A percentile compares a stretch with the other conserved stretches of the same genome.
These are phyloP conservation scores for Stegophylla sp. DNA, from an alignment of 2,888 invertebrate species.

Conservation along the genomic window DNA sequence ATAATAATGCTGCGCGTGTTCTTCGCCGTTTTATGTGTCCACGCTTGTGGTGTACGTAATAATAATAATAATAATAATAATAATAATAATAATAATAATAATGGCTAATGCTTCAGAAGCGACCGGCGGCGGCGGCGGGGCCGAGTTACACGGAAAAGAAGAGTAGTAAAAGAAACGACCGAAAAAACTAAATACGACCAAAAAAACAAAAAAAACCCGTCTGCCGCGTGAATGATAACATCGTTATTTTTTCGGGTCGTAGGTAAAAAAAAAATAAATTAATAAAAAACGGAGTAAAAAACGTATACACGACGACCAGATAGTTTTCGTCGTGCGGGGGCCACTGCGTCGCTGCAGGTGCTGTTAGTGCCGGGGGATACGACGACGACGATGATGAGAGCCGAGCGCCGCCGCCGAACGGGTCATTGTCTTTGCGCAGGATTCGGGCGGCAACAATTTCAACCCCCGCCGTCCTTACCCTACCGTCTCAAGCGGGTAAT, in stretches of 20 bases:
- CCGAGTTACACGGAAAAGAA: no score
- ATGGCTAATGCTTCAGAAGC: no score
- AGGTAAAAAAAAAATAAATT: constrained; percentile 33
- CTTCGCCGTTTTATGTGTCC: no score
- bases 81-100: no score
- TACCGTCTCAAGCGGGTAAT: not conserved
- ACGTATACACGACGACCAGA: not conserved
- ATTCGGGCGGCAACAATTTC: constrained; percentile 7
- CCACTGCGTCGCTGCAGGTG: constrained; percentile 40
- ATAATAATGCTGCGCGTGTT: no score
- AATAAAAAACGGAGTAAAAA: constrained; percentile 22
- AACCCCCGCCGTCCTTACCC: not conserved
- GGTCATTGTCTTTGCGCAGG: constrained; percentile 41
- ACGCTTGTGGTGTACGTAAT: no score
- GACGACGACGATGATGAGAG: not conserved
- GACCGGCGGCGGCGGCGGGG: no score
- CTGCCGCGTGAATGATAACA: constrained; percentile 36
- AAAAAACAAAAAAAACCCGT: constrained; percentile 39
- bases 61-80: no score
- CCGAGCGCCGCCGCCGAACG: constrained; percentile 1
- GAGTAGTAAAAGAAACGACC: no score
- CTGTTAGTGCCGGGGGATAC: constrained; percentile 1
- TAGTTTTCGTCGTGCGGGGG: constrained; percentile 37
- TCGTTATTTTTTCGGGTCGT: constrained; percentile 51
- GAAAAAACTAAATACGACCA: constrained; percentile 6